Base-by-base conservation (phyloP, 2,888 invertebrate genomes). In the Eupithecia subumbrata region DNA sequence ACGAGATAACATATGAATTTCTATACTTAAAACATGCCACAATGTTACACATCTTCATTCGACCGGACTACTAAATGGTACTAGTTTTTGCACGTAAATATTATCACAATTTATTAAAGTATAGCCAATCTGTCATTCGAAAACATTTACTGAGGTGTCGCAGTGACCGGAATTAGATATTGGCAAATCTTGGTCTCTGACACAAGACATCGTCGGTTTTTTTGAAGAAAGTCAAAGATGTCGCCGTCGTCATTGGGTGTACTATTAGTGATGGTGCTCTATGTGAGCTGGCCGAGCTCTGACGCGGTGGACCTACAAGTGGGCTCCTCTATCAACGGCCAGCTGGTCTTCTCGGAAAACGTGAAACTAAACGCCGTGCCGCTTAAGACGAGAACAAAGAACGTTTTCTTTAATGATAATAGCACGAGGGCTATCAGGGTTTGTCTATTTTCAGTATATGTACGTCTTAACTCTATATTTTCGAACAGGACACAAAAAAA, bases 391-490 rank as follows among this genome's bases (percentile, higher is more conserved):
- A 87, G 94, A 73, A 86, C 85, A 1, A 93, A 94, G 75, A 93
- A 90, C 78, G 91, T 94, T 0, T 94, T 92, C 72, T 94, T 87
- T 72, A 91, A 87, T 73, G 88, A 89, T 7, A 86, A 84, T 43
- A 81, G 83, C 14, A 83, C 85, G 5, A 82, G 74, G 34, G 75
- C 84, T 56, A 91, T 94, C n/a, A 92, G 87, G 89, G 94, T 94
- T 71, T 81, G 71, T 48, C 25, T 60, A 14, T 68, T 43, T 67
- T 30, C 25, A 25, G 8, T 40, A 11, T 9, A n/a, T 25, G 4
- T 14, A 48, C 18, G 16, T n/a, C 18, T 14, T 45, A 5, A 16
- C 40, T 5, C 43, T 43, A 14, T 14, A 43, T 14, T 43, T 43
- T 14, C 18, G 0, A n/a, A n/a, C 2, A 52, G 22, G 22, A 56